These are phyloP conservation scores for Aelia acuminata DNA, from an alignment of 2,888 invertebrate species.

Conservation along the genomic window DNA sequence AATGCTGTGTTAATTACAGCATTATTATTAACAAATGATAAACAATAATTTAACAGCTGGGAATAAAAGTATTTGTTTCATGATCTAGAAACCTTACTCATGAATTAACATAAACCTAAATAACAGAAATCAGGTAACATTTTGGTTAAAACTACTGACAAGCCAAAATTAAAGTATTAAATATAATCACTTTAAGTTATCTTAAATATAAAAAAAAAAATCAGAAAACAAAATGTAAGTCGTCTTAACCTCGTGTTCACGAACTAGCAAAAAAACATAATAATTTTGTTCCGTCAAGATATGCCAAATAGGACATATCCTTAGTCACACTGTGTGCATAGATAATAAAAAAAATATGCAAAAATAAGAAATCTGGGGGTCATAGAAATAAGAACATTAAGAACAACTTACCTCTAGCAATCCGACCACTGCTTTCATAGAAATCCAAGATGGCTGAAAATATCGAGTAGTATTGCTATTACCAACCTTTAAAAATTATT, in stretches of 20 bases:
- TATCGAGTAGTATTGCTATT: too few species aligned
- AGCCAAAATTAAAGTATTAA: too few species aligned
- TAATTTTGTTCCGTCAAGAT: not conserved
- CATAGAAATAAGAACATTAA: not conserved
- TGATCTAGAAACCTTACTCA: not conserved
- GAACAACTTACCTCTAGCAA: not conserved
- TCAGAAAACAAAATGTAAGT: not conserved
- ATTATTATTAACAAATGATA: constrained; percentile 31
- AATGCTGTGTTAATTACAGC: not conserved
- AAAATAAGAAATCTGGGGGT: not conserved
- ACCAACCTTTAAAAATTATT: too few species aligned
- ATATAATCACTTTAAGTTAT: not conserved
- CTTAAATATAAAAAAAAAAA: not conserved
- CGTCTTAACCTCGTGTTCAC: not conserved
- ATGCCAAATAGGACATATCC: not conserved
- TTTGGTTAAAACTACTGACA: too few species aligned
- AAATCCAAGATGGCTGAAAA: too few species aligned
- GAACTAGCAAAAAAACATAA: not conserved
- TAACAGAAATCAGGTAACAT: too few species aligned
- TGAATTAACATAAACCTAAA: not conserved
- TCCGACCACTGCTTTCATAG: not conserved
- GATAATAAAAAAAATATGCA: not conserved
- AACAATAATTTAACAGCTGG: not conserved
- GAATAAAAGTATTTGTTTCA: not conserved
- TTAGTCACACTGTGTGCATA: not conserved